Evolutionary conservation across 2,888 invertebrate species (phyloP).

Genomic region (Cheilosia pagana): DNA sequence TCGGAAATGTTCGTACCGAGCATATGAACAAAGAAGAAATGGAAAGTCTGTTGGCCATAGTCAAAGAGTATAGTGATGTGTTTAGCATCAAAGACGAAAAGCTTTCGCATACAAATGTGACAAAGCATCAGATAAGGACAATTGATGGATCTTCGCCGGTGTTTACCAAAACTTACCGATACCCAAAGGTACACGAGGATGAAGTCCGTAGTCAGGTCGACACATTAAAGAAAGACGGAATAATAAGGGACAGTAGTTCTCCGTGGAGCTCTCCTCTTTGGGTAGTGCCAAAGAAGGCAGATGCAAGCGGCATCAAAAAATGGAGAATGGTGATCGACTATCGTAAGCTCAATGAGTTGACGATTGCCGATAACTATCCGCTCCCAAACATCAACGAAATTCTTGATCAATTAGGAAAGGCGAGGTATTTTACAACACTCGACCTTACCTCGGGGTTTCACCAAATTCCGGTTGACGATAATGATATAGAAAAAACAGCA

Average conservation of each 20-base stretch:
- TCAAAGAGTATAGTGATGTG: conserved; percentile 20
- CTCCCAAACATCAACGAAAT: conserved; percentile 30
- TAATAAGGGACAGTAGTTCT: conserved; percentile 10
- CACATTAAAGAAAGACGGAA: neutral
- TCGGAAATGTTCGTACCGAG: conserved; percentile 14
- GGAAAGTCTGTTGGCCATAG: conserved; percentile 11
- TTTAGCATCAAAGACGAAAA: conserved; percentile 30
- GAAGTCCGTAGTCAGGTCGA: conserved; percentile 4
- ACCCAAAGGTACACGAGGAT: conserved; percentile 7
- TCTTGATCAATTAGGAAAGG: conserved; percentile 31
- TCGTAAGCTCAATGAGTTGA: conserved; percentile 34
- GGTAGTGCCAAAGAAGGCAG: conserved; percentile 27
- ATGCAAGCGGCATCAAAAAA: conserved; percentile 16
- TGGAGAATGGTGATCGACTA: conserved; percentile 44
- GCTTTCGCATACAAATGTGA: conserved; percentile 15
- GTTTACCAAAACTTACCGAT: conserved; percentile 2
- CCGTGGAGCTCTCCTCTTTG: conserved; percentile 26
- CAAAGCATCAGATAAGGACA: conserved; percentile 13
- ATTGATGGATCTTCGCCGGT: conserved; percentile 4
- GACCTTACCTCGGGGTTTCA: conserved; percentile 18
- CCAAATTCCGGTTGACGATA: conserved; percentile 16
- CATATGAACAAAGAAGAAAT: conserved; percentile 14
- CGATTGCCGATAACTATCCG: conserved; percentile 29
- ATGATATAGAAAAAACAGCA: conserved; percentile 20
- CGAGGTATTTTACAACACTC: conserved; percentile 21